Evolutionary conservation across 2,113 vertebrate species (phyloP), one percentile per base, ranked within the genome.

Genomic region (Eudyptes chrysolophus): DNA sequence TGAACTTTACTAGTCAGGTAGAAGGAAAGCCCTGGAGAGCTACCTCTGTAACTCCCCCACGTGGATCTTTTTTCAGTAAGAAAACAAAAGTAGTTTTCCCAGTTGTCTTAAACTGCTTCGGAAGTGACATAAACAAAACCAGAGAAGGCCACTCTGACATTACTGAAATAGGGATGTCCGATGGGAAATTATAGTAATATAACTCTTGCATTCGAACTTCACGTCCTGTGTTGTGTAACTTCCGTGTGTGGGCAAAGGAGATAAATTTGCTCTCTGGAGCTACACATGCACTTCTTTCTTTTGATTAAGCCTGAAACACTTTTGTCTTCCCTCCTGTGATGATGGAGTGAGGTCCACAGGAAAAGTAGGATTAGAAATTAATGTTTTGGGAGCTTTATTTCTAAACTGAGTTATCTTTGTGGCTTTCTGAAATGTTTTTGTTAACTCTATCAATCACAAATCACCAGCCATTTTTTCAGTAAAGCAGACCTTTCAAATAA

Each of bases 101-200:
- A 4, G 34, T 92, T 92, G 71, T 79, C 82, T 97, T 93, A 90
- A 96, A 92, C 38, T 66, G 72, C 84, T 92, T 95, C n/a, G 26
- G 87, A 95, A 97, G 71, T 92, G 71, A 77, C 52, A 78, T 85
- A 94, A 96, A 80, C 74, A 80, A 84, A 96, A 89, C n/a, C 84
- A 87, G 93, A 95, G 94, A 93, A 84, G 75, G 57, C 58, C 51
- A 80, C 62, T 96, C 64, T 88, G 86, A 60, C 84, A 90, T 83
- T 85, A 83, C 87, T 66, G 87, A 89, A 95, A 78, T 88, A 93
- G 68, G 75, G 78, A 80, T 89, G 92, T 80, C 89, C 95, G 84
- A 70, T 92, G 78, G 77, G 84, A 94, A 93, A 94, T 97, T 90
- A 94, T 64, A 84, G 64, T 55, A 90, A 70, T 86, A 68, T 27